These are phyloP conservation scores for Ciona savignyi DNA, from an alignment of 23 tunicate genomes.

Conservation along the genomic window DNA sequence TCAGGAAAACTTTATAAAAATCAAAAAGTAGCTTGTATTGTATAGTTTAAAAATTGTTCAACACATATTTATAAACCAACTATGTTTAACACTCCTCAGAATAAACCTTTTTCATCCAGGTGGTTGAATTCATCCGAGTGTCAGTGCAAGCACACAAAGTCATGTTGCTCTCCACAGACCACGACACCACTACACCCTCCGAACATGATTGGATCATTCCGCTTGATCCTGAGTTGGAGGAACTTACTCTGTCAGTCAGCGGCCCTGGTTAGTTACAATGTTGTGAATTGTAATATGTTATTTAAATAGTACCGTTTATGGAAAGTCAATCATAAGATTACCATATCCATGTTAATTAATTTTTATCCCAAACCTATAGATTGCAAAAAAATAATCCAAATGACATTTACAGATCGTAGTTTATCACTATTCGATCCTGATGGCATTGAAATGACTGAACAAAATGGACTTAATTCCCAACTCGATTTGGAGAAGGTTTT, in stretches of 20 bases:
- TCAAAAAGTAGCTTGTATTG: too few relatives aligned
- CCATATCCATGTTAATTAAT: neutral
- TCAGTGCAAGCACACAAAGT: conserved; percentile 99
- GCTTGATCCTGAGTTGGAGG: conserved; percentile 91
- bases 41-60: too few relatives aligned
- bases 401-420: conserved; percentile 22
- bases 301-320: neutral
- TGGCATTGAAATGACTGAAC: conserved; percentile 37
- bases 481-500: conserved; percentile 84
- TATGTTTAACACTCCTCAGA: neutral
- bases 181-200: conserved; percentile 24
- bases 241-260: conserved; percentile 86
- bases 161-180: conserved; percentile 65
- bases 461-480: conserved; percentile 40
- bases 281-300: neutral
- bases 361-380: too few relatives aligned
- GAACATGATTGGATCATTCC: conserved; percentile 72
- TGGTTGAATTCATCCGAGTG: conserved; percentile 89
- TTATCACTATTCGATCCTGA: conserved; percentile 41
- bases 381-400: neutral
- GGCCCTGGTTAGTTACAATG: conserved; percentile 61
- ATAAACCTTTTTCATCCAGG: conserved; percentile 14
- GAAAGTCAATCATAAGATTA: too few relatives aligned
- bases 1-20: too few relatives aligned
- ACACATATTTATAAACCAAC: too few relatives aligned